phyloP scores from a whole-genome alignment of 2,113 vertebrate genomes.

The Sinocyclocheilus anshuiensis region DNA sequence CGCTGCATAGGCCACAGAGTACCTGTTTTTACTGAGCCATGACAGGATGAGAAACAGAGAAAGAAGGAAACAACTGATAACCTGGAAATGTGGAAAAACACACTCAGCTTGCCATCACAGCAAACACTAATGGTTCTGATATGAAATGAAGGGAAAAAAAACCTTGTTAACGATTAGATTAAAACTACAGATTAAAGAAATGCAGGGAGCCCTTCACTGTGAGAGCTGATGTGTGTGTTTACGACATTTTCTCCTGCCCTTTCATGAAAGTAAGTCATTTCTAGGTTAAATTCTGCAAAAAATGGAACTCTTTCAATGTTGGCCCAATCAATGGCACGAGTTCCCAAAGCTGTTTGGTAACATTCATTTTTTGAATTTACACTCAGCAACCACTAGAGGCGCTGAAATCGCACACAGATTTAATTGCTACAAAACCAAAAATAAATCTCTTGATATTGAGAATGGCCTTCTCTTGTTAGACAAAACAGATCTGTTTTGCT shows the following conservation, averaged over 20 bases:
- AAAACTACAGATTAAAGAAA: constrained; percentile 15
- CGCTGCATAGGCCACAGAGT: constrained; percentile 94
- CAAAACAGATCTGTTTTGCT: neutral
- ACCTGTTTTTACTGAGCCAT: constrained; percentile 83
- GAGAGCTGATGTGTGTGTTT: neutral
- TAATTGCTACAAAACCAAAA: neutral
- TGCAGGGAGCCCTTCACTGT: constrained; percentile 48
- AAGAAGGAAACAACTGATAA: neutral
- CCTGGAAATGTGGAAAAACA: neutral
- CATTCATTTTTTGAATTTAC: neutral
- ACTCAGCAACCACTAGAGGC: neutral
- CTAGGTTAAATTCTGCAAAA: neutral
- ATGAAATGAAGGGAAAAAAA: constrained; percentile 33
- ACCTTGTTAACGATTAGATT: constrained; percentile 45
- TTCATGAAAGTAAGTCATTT: neutral
- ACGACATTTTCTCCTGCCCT: neutral
- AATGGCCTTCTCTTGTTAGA: neutral
- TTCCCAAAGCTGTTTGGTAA: neutral
- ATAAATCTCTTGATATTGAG: neutral
- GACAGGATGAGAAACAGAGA: constrained; percentile 27
- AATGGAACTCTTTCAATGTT: neutral
- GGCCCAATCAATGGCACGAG: neutral
- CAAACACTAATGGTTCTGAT: constrained; percentile 46
- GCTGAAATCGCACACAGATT: neutral
- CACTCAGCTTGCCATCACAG: neutral